Evolutionary conservation across 37 sponge, comb jelly and placozoan genomes (phyloP).

Genomic region (Agelas oroides): DNA sequence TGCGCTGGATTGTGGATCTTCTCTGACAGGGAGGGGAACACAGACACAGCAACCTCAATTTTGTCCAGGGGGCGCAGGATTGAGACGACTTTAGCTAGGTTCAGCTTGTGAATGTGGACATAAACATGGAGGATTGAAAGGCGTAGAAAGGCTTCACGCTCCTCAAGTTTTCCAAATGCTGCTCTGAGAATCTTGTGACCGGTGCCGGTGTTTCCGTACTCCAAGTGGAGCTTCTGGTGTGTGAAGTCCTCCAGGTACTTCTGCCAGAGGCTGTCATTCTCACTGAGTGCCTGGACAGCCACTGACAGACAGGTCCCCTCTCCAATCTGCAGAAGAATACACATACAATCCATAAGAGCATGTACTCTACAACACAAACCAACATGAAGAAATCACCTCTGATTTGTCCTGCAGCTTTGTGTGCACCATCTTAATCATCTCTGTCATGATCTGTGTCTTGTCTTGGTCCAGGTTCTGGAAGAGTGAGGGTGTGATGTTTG

Average conservation of each 20-base stretch:
- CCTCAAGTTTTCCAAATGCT: constrained; percentile 36
- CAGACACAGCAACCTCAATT: constrained; percentile 26
- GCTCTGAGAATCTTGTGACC: constrained; percentile 35
- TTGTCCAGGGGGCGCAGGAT: constrained; percentile 67
- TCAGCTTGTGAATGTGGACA: constrained; percentile 63
- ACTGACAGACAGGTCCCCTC: constrained; percentile 25
- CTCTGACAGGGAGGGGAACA: constrained; percentile 21
- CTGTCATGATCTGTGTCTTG: constrained; percentile 13
- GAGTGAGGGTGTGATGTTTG: not conserved
- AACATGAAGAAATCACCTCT: not conserved
- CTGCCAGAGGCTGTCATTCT: constrained; percentile 46
- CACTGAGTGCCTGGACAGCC: constrained; percentile 39
- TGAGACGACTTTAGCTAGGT: constrained; percentile 73
- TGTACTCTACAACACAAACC: not conserved
- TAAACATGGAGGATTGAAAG: constrained; percentile 61
- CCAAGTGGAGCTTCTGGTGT: constrained; percentile 55
- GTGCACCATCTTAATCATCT: constrained; percentile 25
- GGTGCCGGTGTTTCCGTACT: constrained; percentile 21
- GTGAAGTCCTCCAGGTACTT: constrained; percentile 77
- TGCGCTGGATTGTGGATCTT: not conserved
- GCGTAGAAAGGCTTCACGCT: constrained; percentile 19
- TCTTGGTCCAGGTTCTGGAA: constrained; percentile 25
- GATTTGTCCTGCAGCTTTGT: constrained; percentile 17
- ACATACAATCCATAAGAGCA: no score
- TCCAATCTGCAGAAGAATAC: constrained; percentile 24